Evolutionary conservation across 2,888 invertebrate genomes (phyloP).

Genomic region (Pammene aurita): DNA sequence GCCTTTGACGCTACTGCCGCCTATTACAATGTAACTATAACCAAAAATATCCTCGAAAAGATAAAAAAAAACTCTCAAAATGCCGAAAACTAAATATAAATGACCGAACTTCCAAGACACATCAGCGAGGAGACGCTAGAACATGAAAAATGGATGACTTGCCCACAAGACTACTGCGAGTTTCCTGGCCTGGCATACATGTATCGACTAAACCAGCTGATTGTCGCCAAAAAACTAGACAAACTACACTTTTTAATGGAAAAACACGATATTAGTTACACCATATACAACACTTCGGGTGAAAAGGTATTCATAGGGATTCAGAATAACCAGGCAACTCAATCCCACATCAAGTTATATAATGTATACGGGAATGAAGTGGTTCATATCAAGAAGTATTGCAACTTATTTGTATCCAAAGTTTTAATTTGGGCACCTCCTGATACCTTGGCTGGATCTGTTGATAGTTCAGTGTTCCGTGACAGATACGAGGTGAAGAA

Average conservation of each 20-base stretch:
- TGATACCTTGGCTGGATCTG: conserved; percentile 60
- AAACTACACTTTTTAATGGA: conserved; percentile 59
- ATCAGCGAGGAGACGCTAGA: background rate
- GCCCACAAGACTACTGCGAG: conserved; percentile 53
- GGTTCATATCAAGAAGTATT: conserved; percentile 55
- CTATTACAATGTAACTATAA: conserved; percentile 6
- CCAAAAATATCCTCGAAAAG: background rate
- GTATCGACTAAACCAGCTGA: conserved; percentile 55
- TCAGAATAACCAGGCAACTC: conserved; percentile 47
- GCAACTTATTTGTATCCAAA: conserved; percentile 49
- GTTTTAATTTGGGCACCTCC: conserved; percentile 62
- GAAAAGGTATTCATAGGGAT: conserved; percentile 67
- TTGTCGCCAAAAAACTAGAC: conserved; percentile 57
- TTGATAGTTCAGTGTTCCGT: conserved; percentile 47
- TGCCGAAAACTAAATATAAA: conserved; percentile 18
- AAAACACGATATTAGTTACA: conserved; percentile 52
- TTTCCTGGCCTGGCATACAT: conserved; percentile 64
- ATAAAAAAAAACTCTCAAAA: background rate
- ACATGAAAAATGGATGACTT: conserved; percentile 62
- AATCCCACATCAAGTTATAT: conserved; percentile 58
- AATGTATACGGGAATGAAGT: conserved; percentile 69
- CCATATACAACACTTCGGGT: conserved; percentile 61
- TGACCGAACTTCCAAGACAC: conserved; percentile 22
- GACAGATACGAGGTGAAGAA: conserved; percentile 56
- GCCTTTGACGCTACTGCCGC: background rate